phyloP scores from a whole-genome alignment of 1,140 invertebrate genomes.

The Ceratosolen fusciceps region DNA sequence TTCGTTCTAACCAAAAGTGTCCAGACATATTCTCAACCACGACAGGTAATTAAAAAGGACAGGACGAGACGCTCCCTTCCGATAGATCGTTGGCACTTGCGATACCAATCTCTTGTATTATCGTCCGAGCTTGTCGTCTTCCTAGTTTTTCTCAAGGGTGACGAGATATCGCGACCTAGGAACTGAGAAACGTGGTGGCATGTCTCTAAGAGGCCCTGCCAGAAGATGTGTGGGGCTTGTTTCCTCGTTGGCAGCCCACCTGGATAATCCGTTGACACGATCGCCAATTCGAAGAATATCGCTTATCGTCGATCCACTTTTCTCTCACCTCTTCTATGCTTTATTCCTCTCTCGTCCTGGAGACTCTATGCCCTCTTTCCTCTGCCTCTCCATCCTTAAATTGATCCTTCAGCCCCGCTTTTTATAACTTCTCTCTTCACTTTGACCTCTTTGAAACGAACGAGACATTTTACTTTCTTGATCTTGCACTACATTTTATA shows the following conservation, averaged over 20 bases:
- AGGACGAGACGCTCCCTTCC: conserved; percentile 45
- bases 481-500: neutral
- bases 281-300: conserved; percentile 50
- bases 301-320: conserved; percentile 16
- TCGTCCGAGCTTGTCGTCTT: conserved; percentile 14
- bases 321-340: neutral
- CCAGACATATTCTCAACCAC: neutral
- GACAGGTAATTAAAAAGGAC: conserved; percentile 60
- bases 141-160: conserved; percentile 14
- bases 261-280: conserved; percentile 56
- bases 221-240: neutral
- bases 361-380: no score
- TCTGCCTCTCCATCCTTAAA: neutral
- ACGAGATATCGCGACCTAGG: neutral
- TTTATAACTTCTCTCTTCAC: neutral
- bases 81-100: conserved; percentile 11
- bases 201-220: neutral
- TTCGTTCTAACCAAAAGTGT: neutral
- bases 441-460: no score
- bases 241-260: conserved; percentile 5
- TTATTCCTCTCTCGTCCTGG: neutral
- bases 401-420: neutral
- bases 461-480: no score
- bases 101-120: conserved; percentile 26
- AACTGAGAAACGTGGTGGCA: conserved; percentile 2